A percentile compares a stretch with the other conserved stretches of the same genome.
Evolutionary conservation across 2,888 invertebrate species (phyloP).

Genomic region (Cephonodes hylas): DNA sequence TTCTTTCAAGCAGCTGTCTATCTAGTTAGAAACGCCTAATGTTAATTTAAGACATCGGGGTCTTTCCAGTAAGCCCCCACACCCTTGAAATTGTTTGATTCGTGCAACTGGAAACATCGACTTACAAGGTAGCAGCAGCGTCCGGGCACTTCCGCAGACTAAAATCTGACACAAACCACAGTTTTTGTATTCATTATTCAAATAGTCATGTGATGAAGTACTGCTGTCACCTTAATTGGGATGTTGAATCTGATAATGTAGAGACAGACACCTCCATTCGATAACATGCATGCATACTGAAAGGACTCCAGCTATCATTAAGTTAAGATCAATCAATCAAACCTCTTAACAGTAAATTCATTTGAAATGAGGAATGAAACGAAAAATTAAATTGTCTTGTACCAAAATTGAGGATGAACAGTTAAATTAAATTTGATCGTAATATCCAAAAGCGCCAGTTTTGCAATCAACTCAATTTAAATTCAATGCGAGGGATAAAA

Average conservation of each 20-base stretch:
- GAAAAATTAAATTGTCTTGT: conserved; percentile 63
- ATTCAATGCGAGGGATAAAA: conserved; percentile 41
- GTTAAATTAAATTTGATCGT: conserved; percentile 40
- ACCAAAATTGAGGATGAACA: conserved; percentile 50
- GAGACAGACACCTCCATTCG: background rate
- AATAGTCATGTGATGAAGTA: background rate
- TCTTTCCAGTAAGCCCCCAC: conserved; percentile 53
- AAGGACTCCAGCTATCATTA: conserved; percentile 65
- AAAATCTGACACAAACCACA: background rate
- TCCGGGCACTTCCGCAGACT: background rate
- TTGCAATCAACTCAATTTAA: conserved; percentile 49
- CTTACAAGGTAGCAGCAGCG: conserved; percentile 18
- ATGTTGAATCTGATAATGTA: background rate
- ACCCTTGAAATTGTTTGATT: conserved; percentile 24
- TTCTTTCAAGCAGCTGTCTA: conserved; percentile 80
- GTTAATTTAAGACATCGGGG: conserved; percentile 69
- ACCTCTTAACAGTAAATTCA: conserved; percentile 62
- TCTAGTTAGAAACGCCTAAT: conserved; percentile 79
- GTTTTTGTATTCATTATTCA: background rate
- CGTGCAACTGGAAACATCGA: background rate
- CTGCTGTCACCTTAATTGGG: conserved; percentile 8
- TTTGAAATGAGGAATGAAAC: conserved; percentile 79
- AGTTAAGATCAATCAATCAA: conserved; percentile 65
- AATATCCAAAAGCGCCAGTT: conserved; percentile 80
- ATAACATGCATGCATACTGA: conserved; percentile 49